Conservation (phyloP, 2,888 invertebrate species). For the Andricus curvator region DNA sequence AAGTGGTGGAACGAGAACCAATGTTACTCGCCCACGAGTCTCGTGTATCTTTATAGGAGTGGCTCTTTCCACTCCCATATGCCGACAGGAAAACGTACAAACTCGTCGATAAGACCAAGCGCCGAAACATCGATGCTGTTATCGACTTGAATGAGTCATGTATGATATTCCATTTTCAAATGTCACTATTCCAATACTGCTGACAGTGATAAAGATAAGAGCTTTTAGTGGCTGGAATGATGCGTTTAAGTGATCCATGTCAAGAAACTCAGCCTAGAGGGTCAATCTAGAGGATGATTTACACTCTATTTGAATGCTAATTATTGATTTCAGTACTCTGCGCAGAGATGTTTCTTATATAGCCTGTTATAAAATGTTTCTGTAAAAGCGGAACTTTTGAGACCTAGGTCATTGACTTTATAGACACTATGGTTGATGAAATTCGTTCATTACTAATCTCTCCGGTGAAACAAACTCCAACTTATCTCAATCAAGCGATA, state of each 20-base stretch:
- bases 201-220: constrained; percentile 29
- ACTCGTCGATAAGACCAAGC: constrained; percentile 47
- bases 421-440: too few relatives aligned
- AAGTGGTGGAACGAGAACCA: constrained; percentile 39
- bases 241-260: neutral
- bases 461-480: too few relatives aligned
- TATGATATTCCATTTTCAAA: constrained; percentile 20
- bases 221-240: neutral
- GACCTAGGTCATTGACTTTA: too few relatives aligned
- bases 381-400: too few relatives aligned
- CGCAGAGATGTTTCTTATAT: too few relatives aligned
- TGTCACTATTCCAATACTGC: constrained; percentile 28
- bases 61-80: constrained; percentile 48
- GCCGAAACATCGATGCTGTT: constrained; percentile 49
- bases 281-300: neutral
- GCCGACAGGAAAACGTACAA: constrained; percentile 39
- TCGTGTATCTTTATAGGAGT: constrained; percentile 50
- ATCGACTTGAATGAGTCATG: constrained; percentile 51
- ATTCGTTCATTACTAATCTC: too few relatives aligned
- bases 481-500: too few relatives aligned
- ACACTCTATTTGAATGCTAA: too few relatives aligned
- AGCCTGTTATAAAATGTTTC: too few relatives aligned
- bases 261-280: neutral
- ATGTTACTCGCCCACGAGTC: constrained; percentile 55
- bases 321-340: too few relatives aligned